Base-by-base conservation (phyloP, 2,113 vertebrate species). In the Sphaerodactylus townsendi region DNA sequence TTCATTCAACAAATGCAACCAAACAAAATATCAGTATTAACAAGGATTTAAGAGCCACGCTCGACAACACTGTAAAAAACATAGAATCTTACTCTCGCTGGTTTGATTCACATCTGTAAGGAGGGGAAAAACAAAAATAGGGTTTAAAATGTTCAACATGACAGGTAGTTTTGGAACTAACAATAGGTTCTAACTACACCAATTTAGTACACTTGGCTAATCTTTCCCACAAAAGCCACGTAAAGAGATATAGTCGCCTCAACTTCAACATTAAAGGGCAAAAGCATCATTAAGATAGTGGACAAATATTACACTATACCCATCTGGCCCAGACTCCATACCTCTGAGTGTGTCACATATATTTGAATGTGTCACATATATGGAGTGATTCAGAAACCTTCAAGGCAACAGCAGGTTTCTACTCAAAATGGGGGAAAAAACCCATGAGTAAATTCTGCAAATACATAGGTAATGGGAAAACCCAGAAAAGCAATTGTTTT, bases 71-170 rank as follows among this genome's bases (percentile, higher is more conserved):
- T 89, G 86, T 91, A 94, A 90, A 1, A 90, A 91, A 93, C 17
- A 81, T 2, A 59, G 70, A 70, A 28, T 90, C 92, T 95, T 94
- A 95, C 73, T 94, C 92, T 90, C 86, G 93, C 91, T 92, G 85
- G 91, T 92, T 93, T 41, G 91, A 75, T 90, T 95, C 91, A 35
- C 80, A 94, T 83, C 91, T 89, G 91, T 76, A 88, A 53, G 1
- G 53, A 87, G 68, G 89, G 25, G 72, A 92, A 93, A 91, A 88
- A 5, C 39, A 89, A 90, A 3, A 81, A 81, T 33, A 88, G 44
- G 8, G 87, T 94, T 90, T 90, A 0, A 90, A 84, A 44, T 13
- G 41, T 23, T 81, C 28, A 83, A 19, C 30, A 1, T 44, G 3
- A 37, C 5, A 30, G 39, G 50, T 48, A 71, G 8, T 25, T 87